Percentiles rank a stretch among this genome's conserved stretches.
Conservation (phyloP, 2,113 vertebrate genomes). For the Esox niger region DNA sequence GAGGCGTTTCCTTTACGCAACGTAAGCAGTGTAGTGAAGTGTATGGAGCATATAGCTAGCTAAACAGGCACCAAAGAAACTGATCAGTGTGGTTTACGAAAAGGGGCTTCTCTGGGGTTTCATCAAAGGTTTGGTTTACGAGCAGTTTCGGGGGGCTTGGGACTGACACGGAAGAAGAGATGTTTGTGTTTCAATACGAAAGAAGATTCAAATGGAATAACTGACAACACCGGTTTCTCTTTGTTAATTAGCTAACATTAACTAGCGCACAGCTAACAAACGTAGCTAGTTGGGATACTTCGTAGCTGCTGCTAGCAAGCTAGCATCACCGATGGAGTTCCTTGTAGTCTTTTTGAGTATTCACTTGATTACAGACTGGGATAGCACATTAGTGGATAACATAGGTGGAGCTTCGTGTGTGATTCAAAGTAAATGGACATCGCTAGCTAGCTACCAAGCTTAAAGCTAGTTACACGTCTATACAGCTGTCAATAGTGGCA, state of each 20-base stretch:
- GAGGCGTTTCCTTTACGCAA: not conserved
- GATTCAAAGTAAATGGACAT: not conserved
- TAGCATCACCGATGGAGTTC: not conserved
- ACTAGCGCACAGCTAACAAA: too few species aligned
- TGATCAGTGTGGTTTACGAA: not conserved
- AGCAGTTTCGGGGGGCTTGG: not conserved
- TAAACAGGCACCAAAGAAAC: not conserved
- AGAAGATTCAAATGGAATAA: not conserved
- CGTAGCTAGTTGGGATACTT: too few species aligned
- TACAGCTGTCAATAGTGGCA: not conserved
- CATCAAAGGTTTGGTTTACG: not conserved
- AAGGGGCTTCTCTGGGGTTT: not conserved
- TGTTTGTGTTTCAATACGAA: not conserved
- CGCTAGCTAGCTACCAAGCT: not conserved
- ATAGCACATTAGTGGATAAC: not conserved
- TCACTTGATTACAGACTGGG: not conserved
- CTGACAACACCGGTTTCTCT: not conserved
- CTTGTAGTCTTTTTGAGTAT: not conserved
- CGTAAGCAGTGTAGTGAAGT: not conserved
- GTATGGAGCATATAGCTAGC: not conserved
- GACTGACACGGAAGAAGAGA: not conserved
- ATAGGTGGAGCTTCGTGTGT: not conserved
- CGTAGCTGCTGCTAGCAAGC: not conserved
- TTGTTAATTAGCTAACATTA: slow-evolving; percentile 1
- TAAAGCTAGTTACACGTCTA: not conserved